These are phyloP conservation scores for Amphilophus citrinellus DNA, from an alignment of 2,113 vertebrate genomes.

Conservation along the genomic window DNA sequence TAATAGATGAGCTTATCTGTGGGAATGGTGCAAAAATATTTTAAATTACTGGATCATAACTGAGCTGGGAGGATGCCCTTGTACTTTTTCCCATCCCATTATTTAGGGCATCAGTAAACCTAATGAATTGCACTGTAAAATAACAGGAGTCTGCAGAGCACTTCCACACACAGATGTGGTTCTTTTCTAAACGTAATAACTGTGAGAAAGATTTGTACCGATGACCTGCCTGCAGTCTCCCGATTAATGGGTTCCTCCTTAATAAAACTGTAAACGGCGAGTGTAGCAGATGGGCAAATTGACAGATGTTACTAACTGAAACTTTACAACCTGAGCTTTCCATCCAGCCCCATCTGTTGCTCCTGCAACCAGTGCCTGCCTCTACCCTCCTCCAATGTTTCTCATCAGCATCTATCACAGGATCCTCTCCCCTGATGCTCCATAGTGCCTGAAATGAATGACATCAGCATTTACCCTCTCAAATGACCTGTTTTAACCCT, in stretches of 20 bases:
- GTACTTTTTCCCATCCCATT: neutral
- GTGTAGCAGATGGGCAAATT: conserved; percentile 82
- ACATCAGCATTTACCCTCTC: conserved; percentile 27
- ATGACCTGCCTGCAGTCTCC: conserved; percentile 31
- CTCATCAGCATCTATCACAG: conserved; percentile 72
- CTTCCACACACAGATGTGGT: neutral
- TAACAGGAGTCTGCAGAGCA: neutral
- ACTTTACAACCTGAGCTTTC: conserved; percentile 82
- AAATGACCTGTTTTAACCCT: conserved; percentile 45
- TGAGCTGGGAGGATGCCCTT: neutral
- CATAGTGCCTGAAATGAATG: conserved; percentile 17
- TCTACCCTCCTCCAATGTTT: conserved; percentile 67
- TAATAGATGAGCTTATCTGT: conserved; percentile 54
- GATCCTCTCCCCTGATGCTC: conserved; percentile 23
- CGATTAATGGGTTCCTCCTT: conserved; percentile 54
- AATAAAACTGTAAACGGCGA: conserved; percentile 70
- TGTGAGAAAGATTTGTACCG: conserved; percentile 6
- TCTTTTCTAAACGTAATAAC: conserved; percentile 25
- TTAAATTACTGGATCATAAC: conserved; percentile 51
- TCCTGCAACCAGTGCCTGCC: conserved; percentile 68
- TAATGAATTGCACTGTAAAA: conserved; percentile 5
- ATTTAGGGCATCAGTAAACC: neutral
- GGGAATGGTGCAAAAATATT: conserved; percentile 40
- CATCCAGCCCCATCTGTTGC: conserved; percentile 83
- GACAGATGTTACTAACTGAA: conserved; percentile 85